Conservation (phyloP, 2,113 vertebrate genomes). For the Chloropsis hardwickii region DNA sequence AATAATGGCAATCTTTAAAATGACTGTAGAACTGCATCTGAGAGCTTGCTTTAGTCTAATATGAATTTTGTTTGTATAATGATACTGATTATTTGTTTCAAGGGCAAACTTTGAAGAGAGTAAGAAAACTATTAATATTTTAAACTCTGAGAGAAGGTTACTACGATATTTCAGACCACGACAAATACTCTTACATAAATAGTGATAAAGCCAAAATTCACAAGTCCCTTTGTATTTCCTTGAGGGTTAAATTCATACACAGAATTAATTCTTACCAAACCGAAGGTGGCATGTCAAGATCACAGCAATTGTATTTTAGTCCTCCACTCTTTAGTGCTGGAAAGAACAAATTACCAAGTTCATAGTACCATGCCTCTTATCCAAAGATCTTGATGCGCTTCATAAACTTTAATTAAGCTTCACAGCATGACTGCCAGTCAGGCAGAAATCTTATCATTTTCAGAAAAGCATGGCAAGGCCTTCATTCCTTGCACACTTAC, state of each 20-base stretch:
- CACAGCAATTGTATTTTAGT: background rate
- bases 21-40: background rate
- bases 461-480: background rate
- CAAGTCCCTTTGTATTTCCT: background rate
- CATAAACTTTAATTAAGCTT: slow-evolving; percentile 47
- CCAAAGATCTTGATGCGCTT: slow-evolving; percentile 19
- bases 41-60: background rate
- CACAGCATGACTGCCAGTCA: background rate
- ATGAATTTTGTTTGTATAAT: background rate
- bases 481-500: background rate
- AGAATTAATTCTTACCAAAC: background rate
- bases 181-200: background rate
- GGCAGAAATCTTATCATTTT: slow-evolving; percentile 23
- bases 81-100: background rate
- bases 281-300: background rate
- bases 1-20: background rate
- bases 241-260: background rate
- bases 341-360: slow-evolving; percentile 18
- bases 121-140: background rate
- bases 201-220: background rate
- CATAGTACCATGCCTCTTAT: background rate
- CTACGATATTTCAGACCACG: background rate
- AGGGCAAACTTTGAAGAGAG: background rate
- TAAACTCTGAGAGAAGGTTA: background rate
- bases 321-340: background rate